Evolutionary conservation across 2,113 vertebrate species (phyloP).

Genomic region (Eptesicus fuscus): DNA sequence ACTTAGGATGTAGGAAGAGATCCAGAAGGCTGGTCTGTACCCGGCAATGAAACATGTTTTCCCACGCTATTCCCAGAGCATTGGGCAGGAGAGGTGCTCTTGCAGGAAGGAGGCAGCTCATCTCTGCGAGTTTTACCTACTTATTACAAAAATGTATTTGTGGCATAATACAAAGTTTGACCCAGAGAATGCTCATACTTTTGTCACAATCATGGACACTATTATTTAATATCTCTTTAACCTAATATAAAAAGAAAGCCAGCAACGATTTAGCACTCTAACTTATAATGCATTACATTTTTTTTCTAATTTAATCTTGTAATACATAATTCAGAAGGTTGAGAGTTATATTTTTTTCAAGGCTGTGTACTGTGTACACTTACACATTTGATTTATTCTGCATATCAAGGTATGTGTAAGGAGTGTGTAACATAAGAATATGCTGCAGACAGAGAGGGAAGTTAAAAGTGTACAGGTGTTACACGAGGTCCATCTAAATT

Average conservation of each 20-base stretch:
- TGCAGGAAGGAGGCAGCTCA: background rate
- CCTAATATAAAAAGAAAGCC: background rate
- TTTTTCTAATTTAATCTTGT: background rate
- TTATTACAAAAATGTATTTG: background rate
- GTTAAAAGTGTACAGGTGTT: background rate
- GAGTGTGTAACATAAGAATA: background rate
- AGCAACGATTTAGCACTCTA: background rate
- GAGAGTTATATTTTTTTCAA: background rate
- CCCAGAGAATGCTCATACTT: background rate
- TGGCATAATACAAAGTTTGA: background rate
- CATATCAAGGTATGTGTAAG: background rate
- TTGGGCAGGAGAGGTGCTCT: background rate
- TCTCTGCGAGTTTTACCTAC: rapidly evolving
- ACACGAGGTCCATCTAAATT: background rate
- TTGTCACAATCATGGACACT: background rate
- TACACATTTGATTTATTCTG: background rate
- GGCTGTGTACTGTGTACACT: rapidly evolving
- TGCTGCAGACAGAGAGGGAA: background rate
- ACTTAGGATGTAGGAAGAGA: slow-evolving; percentile 26
- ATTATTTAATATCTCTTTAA: background rate
- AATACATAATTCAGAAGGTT: background rate
- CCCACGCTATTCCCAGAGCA: background rate
- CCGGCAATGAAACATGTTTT: background rate
- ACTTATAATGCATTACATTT: background rate
- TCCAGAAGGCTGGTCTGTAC: slow-evolving; percentile 29